Evolutionary conservation across 2,797 vertebrate species (phyloP), one percentile per base, ranked within the genome.

Genomic region (Pipistrellus pipistrellus): DNA sequence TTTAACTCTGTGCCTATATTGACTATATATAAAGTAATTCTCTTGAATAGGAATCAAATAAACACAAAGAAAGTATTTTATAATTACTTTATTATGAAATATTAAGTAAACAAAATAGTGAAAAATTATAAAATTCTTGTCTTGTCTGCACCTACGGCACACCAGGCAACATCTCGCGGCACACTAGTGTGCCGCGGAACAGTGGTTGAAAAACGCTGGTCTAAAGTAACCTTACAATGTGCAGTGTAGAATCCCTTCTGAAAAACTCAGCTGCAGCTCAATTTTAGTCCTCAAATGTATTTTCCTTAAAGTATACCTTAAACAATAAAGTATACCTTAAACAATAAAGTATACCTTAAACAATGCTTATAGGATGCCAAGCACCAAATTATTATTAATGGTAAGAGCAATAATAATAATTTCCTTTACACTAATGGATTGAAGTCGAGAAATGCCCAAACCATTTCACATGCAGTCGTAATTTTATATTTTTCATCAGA

Each of bases 401-500:
- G n/a, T 27, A 86, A 83, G 51, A 95, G 76, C 27, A 88, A 90
- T 75, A 94, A 93, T 51, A 86, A 93, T 46, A 86, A 80, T 84
- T 95, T 77, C 32, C 21, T 84, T 86, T 83, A 69, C 95, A 88
- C 12, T 62, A 90, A 91, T 3, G 88, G 62, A 93, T 13, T 90
- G 21, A 93, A 85, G 32, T 72, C 32, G 78, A 93, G 57, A 94
- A 96, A 93, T 25, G 91, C 64, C 44, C 35, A 51, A 92, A 83
- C 25, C 32, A 84, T 51, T 73, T 95, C 89, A 91, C 53, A 76
- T 32, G 21, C 46, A 41, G 46, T 90, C 25, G 32, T 55, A 96
- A 94, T 92, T 96, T 85, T 83, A 46, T 93, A 89, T 46, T 97
- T 97, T 94, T 94, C 91, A 88, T 88, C 73, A 97, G 51, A 90